phyloP scores from a whole-genome alignment of 2,888 invertebrate genomes.

The Chorisops tibialis region DNA sequence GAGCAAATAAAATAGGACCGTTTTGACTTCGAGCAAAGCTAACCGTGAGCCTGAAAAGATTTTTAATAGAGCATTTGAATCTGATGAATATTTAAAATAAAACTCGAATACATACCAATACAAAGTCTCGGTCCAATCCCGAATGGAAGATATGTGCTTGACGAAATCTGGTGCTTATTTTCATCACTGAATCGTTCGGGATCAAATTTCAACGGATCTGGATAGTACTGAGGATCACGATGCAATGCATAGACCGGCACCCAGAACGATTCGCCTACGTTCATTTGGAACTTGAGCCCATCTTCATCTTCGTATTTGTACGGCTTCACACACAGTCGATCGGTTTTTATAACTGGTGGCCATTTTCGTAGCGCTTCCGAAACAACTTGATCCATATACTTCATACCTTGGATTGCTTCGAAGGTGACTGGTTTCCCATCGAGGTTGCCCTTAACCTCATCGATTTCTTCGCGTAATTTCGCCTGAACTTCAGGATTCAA shows the following conservation, averaged over 20 bases:
- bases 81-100: background rate
- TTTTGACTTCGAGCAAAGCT: slow-evolving; percentile 31
- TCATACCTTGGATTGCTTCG: slow-evolving; percentile 57
- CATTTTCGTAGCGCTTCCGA: slow-evolving; percentile 56
- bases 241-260: slow-evolving; percentile 54
- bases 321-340: slow-evolving; percentile 56
- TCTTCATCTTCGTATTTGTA: slow-evolving; percentile 48
- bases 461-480: slow-evolving; percentile 56
- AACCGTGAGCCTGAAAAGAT: slow-evolving; percentile 26
- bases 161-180: slow-evolving; percentile 51
- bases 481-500: slow-evolving; percentile 59
- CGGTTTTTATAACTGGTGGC: slow-evolving; percentile 53
- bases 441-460: slow-evolving; percentile 49
- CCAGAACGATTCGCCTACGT: slow-evolving; percentile 41
- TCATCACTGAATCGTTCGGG: slow-evolving; percentile 59
- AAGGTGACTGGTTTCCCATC: slow-evolving; percentile 55
- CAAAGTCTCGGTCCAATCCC: slow-evolving; percentile 58
- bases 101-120: slow-evolving; percentile 46
- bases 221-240: slow-evolving; percentile 54
- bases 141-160: slow-evolving; percentile 52
- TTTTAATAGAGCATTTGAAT: background rate
- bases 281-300: slow-evolving; percentile 42
- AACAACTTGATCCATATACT: slow-evolving; percentile 58
- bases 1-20: slow-evolving; percentile 22
- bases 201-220: slow-evolving; percentile 57